These are phyloP conservation scores for Cassiopea xamachana DNA, from an alignment of 30 jellyfish, hydroid and myxozoan genomes.

Conservation along the genomic window DNA sequence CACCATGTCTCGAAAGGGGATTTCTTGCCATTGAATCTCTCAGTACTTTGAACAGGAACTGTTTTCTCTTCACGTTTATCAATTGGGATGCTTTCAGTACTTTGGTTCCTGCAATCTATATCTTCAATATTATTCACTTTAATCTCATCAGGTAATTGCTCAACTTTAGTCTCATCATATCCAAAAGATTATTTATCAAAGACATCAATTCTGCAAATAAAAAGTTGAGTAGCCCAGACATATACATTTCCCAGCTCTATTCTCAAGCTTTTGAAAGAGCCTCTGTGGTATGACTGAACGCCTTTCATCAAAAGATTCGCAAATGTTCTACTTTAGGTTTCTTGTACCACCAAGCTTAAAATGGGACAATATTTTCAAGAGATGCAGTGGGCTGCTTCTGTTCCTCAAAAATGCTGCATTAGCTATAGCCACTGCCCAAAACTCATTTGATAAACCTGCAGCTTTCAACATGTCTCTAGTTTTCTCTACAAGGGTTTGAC, in stretches of 20 bases:
- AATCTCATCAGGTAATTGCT: neutral
- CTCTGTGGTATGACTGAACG: neutral
- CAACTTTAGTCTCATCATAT: neutral
- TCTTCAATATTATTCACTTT: neutral
- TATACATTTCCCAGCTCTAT: conserved; percentile 18
- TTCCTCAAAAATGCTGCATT: conserved; percentile 61
- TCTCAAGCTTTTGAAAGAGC: conserved; percentile 33
- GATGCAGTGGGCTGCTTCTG: conserved; percentile 42
- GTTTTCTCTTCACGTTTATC: neutral
- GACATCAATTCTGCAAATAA: neutral
- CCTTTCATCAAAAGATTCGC: conserved; percentile 57
- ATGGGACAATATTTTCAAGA: conserved; percentile 52
- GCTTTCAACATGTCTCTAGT: conserved; percentile 2
- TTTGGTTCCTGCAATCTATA: neutral
- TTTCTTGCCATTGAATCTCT: neutral
- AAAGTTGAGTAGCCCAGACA: conserved; percentile 48
- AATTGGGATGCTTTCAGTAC: neutral
- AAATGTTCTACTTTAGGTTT: conserved; percentile 57
- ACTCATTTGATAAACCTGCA: neutral
- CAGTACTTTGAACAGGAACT: neutral
- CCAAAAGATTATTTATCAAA: neutral
- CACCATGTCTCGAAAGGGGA: neutral
- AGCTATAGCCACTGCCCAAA: conserved; percentile 77
- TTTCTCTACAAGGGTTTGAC: neutral
- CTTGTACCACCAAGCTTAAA: conserved; percentile 46